Evolutionary conservation across 2,797 vertebrate genomes (phyloP).

Genomic region (Acanthurus tractus): DNA sequence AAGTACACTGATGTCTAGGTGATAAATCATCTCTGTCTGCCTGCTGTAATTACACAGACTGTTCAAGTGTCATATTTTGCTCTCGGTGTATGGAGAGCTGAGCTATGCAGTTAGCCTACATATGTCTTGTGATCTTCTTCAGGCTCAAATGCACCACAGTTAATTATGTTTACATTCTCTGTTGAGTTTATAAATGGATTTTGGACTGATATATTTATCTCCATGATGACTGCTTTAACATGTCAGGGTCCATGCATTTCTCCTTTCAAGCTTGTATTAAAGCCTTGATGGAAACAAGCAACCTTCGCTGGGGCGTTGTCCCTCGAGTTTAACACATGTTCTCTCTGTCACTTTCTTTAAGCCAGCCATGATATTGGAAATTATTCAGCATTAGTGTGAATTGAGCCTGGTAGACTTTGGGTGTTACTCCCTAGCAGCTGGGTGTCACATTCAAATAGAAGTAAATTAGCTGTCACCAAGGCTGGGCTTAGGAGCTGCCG

Average conservation of each 20-base stretch:
- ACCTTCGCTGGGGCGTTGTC: conserved; percentile 14
- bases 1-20: conserved; percentile 58
- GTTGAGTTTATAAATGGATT: conserved; percentile 48
- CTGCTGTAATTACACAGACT: conserved; percentile 62
- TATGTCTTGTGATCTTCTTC: conserved; percentile 23
- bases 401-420: conserved; percentile 41
- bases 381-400: conserved; percentile 66
- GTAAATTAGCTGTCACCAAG: conserved; percentile 81
- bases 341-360: conserved; percentile 51
- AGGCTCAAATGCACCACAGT: conserved; percentile 37
- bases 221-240: conserved; percentile 31
- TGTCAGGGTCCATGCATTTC: conserved; percentile 21
- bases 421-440: conserved; percentile 61
- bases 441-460: conserved; percentile 76
- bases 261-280: conserved; percentile 26
- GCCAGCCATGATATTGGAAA: conserved; percentile 70
- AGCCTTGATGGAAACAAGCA: conserved; percentile 5
- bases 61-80: conserved; percentile 60
- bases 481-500: conserved; percentile 57
- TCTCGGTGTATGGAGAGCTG: conserved; percentile 39
- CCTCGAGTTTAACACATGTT: conserved; percentile 49
- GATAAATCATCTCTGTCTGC: conserved; percentile 75
- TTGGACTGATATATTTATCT: conserved; percentile 44
- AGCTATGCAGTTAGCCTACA: conserved; percentile 30
- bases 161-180: conserved; percentile 52